Evolutionary conservation across 2,797 vertebrate species (phyloP).

Genomic region (Pseudocheirus occidentalis): DNA sequence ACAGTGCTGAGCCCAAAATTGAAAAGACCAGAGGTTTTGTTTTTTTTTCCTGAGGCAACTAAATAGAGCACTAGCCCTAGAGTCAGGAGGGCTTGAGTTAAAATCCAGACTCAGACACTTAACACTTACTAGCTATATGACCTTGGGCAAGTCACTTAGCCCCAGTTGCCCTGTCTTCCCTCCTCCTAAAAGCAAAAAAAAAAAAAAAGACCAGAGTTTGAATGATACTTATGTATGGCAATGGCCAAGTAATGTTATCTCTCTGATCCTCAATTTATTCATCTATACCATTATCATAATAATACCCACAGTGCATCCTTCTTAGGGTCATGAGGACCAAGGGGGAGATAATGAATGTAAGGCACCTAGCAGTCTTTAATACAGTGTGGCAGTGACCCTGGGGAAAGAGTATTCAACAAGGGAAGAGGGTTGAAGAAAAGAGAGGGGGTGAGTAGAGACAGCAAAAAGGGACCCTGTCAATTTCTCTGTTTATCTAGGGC

Average conservation of each 20-base stretch:
- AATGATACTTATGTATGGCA: background rate
- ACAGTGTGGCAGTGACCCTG: background rate
- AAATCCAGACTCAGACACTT: too few relatives aligned
- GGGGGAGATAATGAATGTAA: background rate
- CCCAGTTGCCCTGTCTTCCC: too few relatives aligned
- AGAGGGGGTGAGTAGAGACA: too few relatives aligned
- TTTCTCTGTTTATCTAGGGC: background rate
- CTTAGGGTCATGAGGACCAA: background rate
- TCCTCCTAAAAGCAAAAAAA: too few relatives aligned
- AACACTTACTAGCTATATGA: too few relatives aligned
- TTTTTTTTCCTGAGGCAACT: too few relatives aligned
- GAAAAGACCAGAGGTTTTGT: background rate
- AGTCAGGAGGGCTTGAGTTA: too few relatives aligned
- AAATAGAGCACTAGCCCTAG: too few relatives aligned
- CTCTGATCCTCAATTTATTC: background rate
- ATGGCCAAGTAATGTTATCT: background rate
- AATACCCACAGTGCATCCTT: background rate
- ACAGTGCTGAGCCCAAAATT: background rate
- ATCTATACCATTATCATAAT: background rate
- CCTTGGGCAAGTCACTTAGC: too few relatives aligned
- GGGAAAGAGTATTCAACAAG: background rate
- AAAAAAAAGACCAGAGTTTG: background rate
- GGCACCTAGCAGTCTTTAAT: background rate
- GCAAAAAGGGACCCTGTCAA: too few relatives aligned
- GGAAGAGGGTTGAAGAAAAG: background rate